Evolutionary conservation across 2,797 vertebrate genomes (phyloP).

Genomic region (Microchirus variegatus): DNA sequence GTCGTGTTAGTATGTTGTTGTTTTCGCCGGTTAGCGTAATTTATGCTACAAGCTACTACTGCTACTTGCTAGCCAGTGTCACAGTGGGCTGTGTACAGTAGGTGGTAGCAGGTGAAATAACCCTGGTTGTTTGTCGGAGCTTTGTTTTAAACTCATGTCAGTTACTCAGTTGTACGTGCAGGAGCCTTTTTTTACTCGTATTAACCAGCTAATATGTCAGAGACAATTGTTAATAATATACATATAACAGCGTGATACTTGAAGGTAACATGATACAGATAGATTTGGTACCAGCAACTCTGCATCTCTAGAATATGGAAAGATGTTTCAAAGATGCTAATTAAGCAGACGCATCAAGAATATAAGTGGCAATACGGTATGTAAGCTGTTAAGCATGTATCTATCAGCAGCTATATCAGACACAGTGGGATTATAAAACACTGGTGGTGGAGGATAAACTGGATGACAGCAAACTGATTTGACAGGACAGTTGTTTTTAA

Average conservation of each 20-base stretch:
- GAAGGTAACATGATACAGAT: not conserved
- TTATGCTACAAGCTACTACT: conserved; percentile 20
- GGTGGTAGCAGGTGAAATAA: conserved; percentile 27
- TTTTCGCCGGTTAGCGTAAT: conserved; percentile 30
- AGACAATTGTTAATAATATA: conserved; percentile 8
- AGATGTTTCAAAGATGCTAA: too few relatives aligned
- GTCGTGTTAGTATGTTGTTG: conserved; percentile 28
- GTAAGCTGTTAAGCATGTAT: too few relatives aligned
- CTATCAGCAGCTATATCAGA: not conserved
- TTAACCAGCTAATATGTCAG: not conserved
- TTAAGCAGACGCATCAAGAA: too few relatives aligned
- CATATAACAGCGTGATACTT: conserved; percentile 1
- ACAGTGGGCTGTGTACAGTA: conserved; percentile 8
- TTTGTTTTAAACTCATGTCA: not conserved
- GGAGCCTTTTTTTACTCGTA: not conserved
- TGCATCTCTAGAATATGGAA: too few relatives aligned
- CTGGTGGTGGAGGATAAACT: not conserved
- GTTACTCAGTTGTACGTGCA: not conserved
- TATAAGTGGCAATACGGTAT: too few relatives aligned
- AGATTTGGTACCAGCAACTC: too few relatives aligned
- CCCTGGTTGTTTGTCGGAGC: conserved; percentile 6
- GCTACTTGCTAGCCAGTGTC: conserved; percentile 19
- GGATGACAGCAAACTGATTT: not conserved
- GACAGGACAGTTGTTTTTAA: conserved; percentile 15
- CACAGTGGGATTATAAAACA: not conserved